Percentiles rank a stretch among this genome's conserved stretches.
Conservation (phyloP, 2,888 invertebrate genomes). For the Drosophila pseudotakahashii region DNA sequence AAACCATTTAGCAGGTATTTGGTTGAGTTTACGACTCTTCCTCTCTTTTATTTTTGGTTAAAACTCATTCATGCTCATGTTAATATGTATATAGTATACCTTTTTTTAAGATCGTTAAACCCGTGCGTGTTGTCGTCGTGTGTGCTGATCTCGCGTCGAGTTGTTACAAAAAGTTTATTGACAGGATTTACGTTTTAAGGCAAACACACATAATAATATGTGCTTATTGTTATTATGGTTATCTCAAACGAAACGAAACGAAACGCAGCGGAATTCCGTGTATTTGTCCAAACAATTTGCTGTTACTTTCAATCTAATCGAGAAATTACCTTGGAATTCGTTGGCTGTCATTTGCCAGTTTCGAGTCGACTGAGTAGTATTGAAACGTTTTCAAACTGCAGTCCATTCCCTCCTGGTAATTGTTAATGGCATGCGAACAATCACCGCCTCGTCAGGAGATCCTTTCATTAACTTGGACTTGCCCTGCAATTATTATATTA, state of each 20-base stretch:
- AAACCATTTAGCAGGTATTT: conserved; percentile 60
- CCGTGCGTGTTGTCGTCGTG: conserved; percentile 42
- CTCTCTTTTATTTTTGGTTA: conserved; percentile 8
- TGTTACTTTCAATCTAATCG: conserved; percentile 45
- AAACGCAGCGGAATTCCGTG: conserved; percentile 16
- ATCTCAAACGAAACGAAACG: conserved; percentile 21
- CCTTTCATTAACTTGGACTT: conserved; percentile 27
- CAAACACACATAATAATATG: conserved; percentile 36
- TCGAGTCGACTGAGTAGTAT: background rate
- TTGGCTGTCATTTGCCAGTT: conserved; percentile 4
- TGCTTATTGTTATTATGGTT: conserved; percentile 25
- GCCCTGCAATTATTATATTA: conserved; percentile 42
- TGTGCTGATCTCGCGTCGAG: conserved; percentile 27
- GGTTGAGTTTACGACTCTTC: conserved; percentile 49
- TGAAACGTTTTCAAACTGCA: conserved; percentile 26
- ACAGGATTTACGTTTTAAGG: conserved; percentile 51
- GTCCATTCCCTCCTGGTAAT: conserved; percentile 27
- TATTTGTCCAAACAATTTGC: conserved; percentile 41
- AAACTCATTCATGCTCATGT: conserved; percentile 28
- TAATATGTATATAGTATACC: conserved; percentile 15
- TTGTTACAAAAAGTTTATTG: conserved; percentile 61
- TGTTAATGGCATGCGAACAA: conserved; percentile 33
- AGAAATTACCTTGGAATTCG: conserved; percentile 38
- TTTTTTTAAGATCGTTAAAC: conserved; percentile 62
- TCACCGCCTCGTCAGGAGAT: conserved; percentile 21